These are phyloP conservation scores for Hemibagrus guttatus DNA, from an alignment of 2,797 vertebrate species.

Conservation along the genomic window DNA sequence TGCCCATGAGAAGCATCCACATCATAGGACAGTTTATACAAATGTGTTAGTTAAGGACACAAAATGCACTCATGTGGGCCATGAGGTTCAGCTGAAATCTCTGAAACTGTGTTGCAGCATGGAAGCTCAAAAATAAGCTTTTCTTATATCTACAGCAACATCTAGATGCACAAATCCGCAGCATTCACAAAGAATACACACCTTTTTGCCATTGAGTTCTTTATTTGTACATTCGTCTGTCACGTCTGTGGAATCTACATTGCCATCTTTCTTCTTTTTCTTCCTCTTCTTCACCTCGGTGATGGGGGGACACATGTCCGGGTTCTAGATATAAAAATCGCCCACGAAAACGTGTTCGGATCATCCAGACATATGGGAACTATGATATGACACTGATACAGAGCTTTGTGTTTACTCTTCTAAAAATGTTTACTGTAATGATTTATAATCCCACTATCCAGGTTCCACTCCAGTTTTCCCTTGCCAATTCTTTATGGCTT, in stretches of 20 bases:
- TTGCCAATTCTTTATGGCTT: not conserved
- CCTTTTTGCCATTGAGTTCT: not conserved
- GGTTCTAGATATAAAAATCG: not conserved
- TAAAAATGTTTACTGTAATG: not conserved
- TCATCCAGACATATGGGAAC: not conserved
- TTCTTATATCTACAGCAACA: not conserved
- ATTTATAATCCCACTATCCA: not conserved
- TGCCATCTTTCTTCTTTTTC: not conserved
- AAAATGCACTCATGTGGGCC: not conserved
- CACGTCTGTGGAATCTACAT: not conserved
- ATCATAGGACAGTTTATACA: not conserved
- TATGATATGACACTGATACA: not conserved
- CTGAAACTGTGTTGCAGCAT: not conserved
- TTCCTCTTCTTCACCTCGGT: slow-evolving; percentile 12
- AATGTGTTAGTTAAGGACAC: no score
- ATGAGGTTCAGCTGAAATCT: not conserved
- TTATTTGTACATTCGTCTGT: not conserved
- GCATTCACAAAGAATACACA: not conserved
- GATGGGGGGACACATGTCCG: not conserved
- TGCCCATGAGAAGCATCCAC: not conserved
- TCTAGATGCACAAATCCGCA: not conserved
- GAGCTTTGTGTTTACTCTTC: not conserved
- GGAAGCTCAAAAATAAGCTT: not conserved
- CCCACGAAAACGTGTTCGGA: not conserved
- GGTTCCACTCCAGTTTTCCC: not conserved